These are phyloP conservation scores for Subanguina moxae DNA, from an alignment of 1,140 invertebrate species.

Conservation along the genomic window DNA sequence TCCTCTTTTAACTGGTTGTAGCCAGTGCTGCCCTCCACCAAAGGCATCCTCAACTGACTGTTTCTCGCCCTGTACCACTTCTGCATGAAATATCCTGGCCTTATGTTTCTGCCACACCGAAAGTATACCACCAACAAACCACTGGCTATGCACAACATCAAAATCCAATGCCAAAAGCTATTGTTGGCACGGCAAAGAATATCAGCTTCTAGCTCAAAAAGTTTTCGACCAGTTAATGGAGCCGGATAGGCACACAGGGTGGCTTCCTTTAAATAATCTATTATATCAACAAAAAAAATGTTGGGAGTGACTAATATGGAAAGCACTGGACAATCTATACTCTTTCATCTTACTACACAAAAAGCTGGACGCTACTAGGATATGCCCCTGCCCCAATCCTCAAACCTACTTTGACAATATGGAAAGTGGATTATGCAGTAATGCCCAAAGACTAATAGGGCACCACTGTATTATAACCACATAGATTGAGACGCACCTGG, in stretches of 20 bases:
- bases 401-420: too few relatives aligned
- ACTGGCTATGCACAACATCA: background rate
- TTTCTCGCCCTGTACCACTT: background rate
- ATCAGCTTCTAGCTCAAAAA: background rate
- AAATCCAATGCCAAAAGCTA: slow-evolving; percentile 4
- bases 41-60: background rate
- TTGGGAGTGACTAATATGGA: too few relatives aligned
- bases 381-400: too few relatives aligned
- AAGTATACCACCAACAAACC: background rate
- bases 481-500: slow-evolving; percentile 1
- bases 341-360: too few relatives aligned
- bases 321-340: too few relatives aligned
- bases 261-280: slow-evolving; percentile 1
- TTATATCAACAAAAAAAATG: too few relatives aligned
- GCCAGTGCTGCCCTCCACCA: background rate
- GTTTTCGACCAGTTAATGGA: background rate
- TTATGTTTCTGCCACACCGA: background rate
- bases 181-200: background rate
- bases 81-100: background rate
- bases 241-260: background rate
- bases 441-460: background rate
- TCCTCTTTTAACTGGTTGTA: background rate
- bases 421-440: background rate
- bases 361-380: too few relatives aligned
- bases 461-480: background rate